These are phyloP conservation scores for Sialia sialis DNA, from an alignment of 2,113 vertebrate genomes.

Conservation along the genomic window DNA sequence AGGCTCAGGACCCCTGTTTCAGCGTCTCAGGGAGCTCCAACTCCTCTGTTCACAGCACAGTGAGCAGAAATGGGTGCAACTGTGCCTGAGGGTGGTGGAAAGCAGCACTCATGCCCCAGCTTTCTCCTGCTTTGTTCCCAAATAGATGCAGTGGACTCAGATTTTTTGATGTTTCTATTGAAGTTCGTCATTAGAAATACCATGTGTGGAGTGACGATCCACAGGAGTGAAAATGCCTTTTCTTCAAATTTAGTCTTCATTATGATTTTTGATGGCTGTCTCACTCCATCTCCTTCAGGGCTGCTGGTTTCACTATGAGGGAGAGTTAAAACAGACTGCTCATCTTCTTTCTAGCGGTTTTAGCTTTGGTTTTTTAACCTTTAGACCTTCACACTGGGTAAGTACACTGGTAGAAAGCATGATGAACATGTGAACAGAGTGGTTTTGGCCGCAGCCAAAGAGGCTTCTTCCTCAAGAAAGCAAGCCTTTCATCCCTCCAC, in stretches of 20 bases:
- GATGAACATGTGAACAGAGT: conserved; percentile 7
- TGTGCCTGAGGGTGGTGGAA: neutral
- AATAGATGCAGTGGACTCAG: neutral
- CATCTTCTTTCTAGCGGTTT: neutral
- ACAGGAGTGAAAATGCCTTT: neutral
- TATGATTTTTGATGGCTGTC: neutral
- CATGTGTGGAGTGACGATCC: neutral
- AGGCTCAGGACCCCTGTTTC: neutral
- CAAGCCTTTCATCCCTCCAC: neutral
- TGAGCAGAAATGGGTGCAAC: neutral
- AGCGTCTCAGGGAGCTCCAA: neutral
- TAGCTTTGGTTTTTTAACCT: neutral
- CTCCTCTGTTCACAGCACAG: neutral
- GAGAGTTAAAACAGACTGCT: neutral
- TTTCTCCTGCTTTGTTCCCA: neutral
- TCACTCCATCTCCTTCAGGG: neutral
- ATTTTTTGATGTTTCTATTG: neutral
- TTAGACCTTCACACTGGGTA: neutral
- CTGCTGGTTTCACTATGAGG: neutral
- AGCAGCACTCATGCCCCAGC: neutral
- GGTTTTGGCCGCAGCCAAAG: neutral
- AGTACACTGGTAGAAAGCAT: neutral
- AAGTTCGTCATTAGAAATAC: neutral
- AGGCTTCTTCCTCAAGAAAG: conserved; percentile 18
- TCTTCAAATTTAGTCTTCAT: neutral